Conservation (phyloP, 2,888 invertebrate species). For the Nomada fabriciana region DNA sequence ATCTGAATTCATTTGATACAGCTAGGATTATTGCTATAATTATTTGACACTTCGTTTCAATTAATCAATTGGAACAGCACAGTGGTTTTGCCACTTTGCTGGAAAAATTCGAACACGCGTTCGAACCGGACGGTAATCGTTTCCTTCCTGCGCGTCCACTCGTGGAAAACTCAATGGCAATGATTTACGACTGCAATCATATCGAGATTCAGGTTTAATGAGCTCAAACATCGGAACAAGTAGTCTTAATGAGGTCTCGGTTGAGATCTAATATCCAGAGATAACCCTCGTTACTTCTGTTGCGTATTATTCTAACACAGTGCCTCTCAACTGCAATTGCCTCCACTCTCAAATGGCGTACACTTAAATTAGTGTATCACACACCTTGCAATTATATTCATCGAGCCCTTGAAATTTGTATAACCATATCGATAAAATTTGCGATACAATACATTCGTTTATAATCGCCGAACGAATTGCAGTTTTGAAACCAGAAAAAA, state of each 20-base stretch:
- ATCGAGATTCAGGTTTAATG: constrained; percentile 59
- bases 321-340: constrained; percentile 40
- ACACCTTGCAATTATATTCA: neutral
- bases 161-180: constrained; percentile 57
- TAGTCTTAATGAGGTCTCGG: constrained; percentile 52
- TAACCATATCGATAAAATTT: no score
- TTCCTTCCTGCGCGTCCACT: constrained; percentile 39
- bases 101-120: neutral
- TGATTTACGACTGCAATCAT: constrained; percentile 56
- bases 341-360: neutral
- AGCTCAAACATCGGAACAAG: constrained; percentile 59
- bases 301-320: constrained; percentile 62
- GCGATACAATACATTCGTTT: no score
- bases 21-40: no score
- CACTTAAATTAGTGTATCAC: neutral
- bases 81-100: neutral
- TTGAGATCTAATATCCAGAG: constrained; percentile 58
- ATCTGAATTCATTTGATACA: no score
- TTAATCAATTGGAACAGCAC: neutral
- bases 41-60: neutral
- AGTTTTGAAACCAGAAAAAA: no score
- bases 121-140: constrained; percentile 31
- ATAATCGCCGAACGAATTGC: no score
- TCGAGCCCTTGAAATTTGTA: no score
- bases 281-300: constrained; percentile 50